phyloP scores from a whole-genome alignment of 2,113 vertebrate species.

The Pardalotus punctatus region DNA sequence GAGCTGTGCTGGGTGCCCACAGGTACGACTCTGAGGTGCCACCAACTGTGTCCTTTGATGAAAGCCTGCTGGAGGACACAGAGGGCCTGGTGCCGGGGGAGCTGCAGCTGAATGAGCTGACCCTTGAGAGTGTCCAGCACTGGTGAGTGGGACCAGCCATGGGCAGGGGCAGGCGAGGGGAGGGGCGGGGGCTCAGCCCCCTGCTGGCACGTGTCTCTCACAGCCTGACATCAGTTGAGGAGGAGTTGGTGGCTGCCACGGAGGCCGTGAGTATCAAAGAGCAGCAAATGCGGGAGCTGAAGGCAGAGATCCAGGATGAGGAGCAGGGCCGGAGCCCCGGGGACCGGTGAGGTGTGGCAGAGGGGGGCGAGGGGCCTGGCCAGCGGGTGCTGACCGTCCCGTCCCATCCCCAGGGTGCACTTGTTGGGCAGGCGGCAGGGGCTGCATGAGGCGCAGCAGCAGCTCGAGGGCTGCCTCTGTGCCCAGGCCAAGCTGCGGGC shows the following conservation, averaged over 20 bases:
- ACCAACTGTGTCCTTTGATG: slow-evolving; percentile 81
- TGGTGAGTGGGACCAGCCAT: slow-evolving; percentile 58
- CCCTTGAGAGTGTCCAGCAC: slow-evolving; percentile 88
- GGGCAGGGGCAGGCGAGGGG: neutral
- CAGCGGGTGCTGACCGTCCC: accelerated
- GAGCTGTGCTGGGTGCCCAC: neutral
- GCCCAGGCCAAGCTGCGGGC: slow-evolving; percentile 82
- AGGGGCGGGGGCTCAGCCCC: neutral
- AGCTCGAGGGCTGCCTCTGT: slow-evolving; percentile 81
- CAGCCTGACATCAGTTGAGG: slow-evolving; percentile 79
- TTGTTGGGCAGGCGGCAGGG: slow-evolving; percentile 85
- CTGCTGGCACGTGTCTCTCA: accelerated
- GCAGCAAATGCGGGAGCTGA: slow-evolving; percentile 75
- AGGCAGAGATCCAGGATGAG: slow-evolving; percentile 75
- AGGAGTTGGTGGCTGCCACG: slow-evolving; percentile 77
- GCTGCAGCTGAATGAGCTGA: slow-evolving; percentile 90
- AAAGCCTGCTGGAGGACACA: slow-evolving; percentile 82
- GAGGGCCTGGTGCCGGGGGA: slow-evolving; percentile 78
- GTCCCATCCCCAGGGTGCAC: slow-evolving; percentile 76
- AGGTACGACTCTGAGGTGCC: slow-evolving; percentile 81
- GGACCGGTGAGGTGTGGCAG: slow-evolving; percentile 60
- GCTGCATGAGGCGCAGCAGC: slow-evolving; percentile 84
- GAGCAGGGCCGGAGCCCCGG: slow-evolving; percentile 49
- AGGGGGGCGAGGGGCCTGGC: accelerated
- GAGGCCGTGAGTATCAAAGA: slow-evolving; percentile 72